A percentile compares a stretch with the other conserved stretches of the same genome.
These are phyloP conservation scores for Spinus olivaceus DNA, from an alignment of 2,797 vertebrate species.

Conservation along the genomic window DNA sequence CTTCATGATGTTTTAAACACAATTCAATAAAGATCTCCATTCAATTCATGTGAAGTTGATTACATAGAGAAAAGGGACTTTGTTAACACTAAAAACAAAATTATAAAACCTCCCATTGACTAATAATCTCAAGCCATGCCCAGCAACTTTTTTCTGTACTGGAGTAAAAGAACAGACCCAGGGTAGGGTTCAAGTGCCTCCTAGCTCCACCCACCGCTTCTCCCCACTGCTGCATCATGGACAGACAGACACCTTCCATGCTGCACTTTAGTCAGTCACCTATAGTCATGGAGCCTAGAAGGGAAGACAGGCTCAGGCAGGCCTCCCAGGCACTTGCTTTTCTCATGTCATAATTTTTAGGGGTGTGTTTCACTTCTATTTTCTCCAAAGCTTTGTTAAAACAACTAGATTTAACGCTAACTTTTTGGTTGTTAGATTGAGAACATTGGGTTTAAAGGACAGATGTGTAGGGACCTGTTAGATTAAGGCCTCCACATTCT, in stretches of 20 bases:
- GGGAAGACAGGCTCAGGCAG: not conserved
- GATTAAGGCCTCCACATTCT: not conserved
- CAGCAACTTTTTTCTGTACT: not conserved
- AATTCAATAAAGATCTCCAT: not conserved
- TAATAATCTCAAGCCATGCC: not conserved
- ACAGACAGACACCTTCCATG: not conserved
- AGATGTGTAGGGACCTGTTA: not conserved
- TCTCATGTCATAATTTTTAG: not conserved
- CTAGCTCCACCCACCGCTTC: not conserved
- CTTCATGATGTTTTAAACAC: not conserved
- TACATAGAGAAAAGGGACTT: not conserved
- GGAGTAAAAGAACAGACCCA: not conserved
- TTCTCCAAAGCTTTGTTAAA: not conserved
- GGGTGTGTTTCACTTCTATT: not conserved
- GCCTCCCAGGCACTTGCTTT: not conserved
- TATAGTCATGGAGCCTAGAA: not conserved
- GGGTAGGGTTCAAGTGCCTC: not conserved
- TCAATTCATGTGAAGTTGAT: not conserved
- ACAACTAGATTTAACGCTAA: not conserved
- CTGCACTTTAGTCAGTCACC: not conserved
- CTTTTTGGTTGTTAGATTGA: not conserved
- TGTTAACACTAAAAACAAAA: not conserved
- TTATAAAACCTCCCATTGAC: not conserved
- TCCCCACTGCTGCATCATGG: not conserved
- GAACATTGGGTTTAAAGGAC: not conserved